Evolutionary conservation across 2,113 vertebrate species (phyloP), one percentile per base, ranked within the genome.

Genomic region (Malurus alboscapulatus): DNA sequence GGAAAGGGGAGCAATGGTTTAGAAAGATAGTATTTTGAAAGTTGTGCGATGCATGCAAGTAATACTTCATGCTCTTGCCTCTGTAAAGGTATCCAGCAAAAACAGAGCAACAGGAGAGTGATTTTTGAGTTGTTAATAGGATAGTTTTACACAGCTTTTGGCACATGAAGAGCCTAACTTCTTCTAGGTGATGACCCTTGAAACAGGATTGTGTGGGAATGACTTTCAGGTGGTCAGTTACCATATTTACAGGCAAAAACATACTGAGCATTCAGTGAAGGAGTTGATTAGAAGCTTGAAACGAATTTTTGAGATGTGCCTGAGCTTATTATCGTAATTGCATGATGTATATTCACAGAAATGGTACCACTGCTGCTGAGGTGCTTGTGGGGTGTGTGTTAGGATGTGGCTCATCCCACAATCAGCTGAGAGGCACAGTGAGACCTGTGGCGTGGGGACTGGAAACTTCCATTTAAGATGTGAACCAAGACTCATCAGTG

Each of bases 181-280:
- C 20, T 42, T 88, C 55, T 10, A 18, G 0, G 1, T 89, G 71
- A 24, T 24, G 29, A 1, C 22, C 8, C 26, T 51, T 68, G 42
- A 25, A 82, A 54, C 18, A 8, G 1, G 9, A 2, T 34, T 88
- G 38, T 68, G 24, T 75, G 58, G 58, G 10, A 40, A 53, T 59
- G 36, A 19, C 26, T 78, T 30, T 63, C 44, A 51, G 59, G 48
- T 62, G 76, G 22, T 40, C 48, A 82, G 57, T 14, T 65, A 42
- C 18, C 15, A 0, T 4, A 7, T 75, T 71, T 53, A 40, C 15
- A 15, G 65, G 6, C 14, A 34, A 7, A 75, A 47, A n/a, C 7
- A 1, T 12, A 3, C 9, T 26, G 44, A 50, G 32, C 2, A 1
- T 42, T 85, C 4, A 1, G 45, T 15, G 50, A 32, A 29, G 26